phyloP scores from a whole-genome alignment of 2,888 invertebrate genomes.

The Diarsia rubi region DNA sequence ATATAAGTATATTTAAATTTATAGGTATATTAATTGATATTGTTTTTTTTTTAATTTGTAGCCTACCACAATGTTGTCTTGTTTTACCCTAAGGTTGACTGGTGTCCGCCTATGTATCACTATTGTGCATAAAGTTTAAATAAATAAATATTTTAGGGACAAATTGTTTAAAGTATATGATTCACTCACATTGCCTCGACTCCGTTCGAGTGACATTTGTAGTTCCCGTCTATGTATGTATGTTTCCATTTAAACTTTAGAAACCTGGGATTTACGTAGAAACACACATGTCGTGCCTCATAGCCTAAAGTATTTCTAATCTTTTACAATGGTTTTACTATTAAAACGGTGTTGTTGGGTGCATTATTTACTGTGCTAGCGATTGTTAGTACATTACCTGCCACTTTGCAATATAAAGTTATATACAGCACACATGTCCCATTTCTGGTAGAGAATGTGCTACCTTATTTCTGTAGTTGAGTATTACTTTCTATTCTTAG shows the following conservation, averaged over 20 bases:
- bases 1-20: no score
- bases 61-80: no score
- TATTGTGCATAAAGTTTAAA: no score
- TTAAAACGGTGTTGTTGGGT: background rate
- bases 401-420: no score
- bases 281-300: background rate
- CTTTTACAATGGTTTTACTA: background rate
- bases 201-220: background rate
- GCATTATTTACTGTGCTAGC: background rate
- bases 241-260: background rate
- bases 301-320: background rate
- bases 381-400: background rate
- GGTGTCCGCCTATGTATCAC: no score
- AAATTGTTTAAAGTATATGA: background rate
- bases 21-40: no score
- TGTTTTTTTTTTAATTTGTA: no score
- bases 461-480: no score
- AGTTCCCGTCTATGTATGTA: background rate
- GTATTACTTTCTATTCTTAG: no score
- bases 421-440: no score
- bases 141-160: constrained; percentile 9
- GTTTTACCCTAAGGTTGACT: no score
- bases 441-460: no score
- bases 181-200: background rate
- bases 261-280: background rate